Base-by-base conservation (phyloP, 1,140 invertebrate genomes). In the Diploscapter pachys region DNA sequence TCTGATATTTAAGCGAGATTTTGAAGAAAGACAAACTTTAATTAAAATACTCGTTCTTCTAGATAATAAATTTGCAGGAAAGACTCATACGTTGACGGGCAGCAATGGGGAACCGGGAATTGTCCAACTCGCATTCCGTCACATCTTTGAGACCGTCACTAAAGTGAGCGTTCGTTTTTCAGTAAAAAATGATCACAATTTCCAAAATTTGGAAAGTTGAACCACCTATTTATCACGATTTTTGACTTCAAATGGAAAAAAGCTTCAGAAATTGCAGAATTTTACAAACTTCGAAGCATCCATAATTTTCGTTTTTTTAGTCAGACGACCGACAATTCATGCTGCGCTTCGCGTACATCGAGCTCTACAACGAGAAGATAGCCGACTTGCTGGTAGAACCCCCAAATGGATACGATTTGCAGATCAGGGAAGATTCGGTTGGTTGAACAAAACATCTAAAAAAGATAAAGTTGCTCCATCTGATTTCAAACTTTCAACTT, bases 31-130 rank as follows among this genome's bases (percentile, higher is more conserved):
- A 31, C 1, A 31, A 31, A 31, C 31, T 31, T 31, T 31, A 31
- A 31, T 31, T 31, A 31, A 31, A 31, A 31, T 31, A 31, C 31
- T 31, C 31, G 31, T 31, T 31, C 31, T 31, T 31, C 31, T 1
- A 31, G 1, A 31, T 31, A 31, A 31, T 31, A 1, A 31, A 31
- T 31, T 1, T 31, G 31, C 31, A 59, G 57, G 63, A 64, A 64
- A 64, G 51, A 64, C 63, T 0, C 63, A 64, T 64, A 64, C 63
- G 6, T 64, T 64, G 63, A 9, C 51, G 6, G 63, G 63, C 2
- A 13, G 63, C 6, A 13, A 8, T 9, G 51, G 51, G 8, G 63
- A 64, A 64, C 13, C 31, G 1, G 63, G 63, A 8, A 13, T 64
- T 8, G 6, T 64, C 6, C 31, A 6, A 5, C 13, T 48, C 13